These are phyloP conservation scores for Dermatemys mawii DNA, from an alignment of 2,113 vertebrate species.

Conservation along the genomic window DNA sequence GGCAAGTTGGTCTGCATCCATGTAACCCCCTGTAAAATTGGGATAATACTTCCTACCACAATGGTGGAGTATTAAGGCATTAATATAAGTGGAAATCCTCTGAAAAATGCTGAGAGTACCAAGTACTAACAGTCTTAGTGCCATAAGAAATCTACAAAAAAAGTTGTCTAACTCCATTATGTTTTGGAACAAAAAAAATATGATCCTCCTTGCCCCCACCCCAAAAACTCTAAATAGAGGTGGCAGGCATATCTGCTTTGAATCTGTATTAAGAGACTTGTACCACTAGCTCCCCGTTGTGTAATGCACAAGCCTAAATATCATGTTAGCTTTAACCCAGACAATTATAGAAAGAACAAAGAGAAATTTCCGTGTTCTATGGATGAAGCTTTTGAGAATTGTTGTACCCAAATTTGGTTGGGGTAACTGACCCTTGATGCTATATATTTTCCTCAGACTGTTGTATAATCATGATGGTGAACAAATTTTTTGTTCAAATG, in stretches of 20 bases:
- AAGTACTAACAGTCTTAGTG: neutral
- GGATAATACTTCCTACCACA: neutral
- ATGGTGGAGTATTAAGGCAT: neutral
- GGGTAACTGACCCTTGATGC: neutral
- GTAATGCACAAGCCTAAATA: neutral
- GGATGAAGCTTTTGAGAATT: neutral
- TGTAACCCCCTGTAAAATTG: neutral
- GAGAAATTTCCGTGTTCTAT: neutral
- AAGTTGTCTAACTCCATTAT: neutral
- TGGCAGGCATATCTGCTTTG: neutral
- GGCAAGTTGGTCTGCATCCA: neutral
- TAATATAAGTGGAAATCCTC: neutral
- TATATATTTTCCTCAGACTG: neutral
- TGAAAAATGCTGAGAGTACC: neutral
- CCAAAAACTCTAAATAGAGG: neutral
- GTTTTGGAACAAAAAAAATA: neutral
- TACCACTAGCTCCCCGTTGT: neutral
- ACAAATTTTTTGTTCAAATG: neutral
- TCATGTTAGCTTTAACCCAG: neutral
- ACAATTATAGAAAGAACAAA: neutral
- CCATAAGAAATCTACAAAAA: neutral
- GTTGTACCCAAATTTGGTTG: neutral
- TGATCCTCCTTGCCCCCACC: neutral
- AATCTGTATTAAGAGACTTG: neutral
- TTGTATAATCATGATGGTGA: neutral